A percentile compares a stretch with the other conserved stretches of the same genome.
These are phyloP conservation scores for Trissonchulus sp. DNA, from an alignment of 2,888 invertebrate species.

Conservation along the genomic window DNA sequence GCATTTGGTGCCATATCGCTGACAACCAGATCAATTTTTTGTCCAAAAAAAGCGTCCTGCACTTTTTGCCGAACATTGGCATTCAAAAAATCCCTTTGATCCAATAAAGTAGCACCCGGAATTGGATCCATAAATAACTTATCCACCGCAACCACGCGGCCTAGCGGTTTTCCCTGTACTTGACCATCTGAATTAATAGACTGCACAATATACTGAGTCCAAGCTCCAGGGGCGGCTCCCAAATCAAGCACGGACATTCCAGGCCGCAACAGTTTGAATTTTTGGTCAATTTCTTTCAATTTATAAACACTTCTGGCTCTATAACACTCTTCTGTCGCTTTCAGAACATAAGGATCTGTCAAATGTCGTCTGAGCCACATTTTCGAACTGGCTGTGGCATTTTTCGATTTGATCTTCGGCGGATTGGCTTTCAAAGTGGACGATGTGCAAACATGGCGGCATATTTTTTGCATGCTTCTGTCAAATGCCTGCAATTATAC, in stretches of 20 bases:
- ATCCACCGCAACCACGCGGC: slow-evolving; percentile 21
- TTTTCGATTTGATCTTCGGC: too few species aligned
- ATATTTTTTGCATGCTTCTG: too few species aligned
- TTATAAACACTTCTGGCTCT: slow-evolving; percentile 50
- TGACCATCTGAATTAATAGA: slow-evolving; percentile 24
- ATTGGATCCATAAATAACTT: not conserved
- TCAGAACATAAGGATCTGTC: slow-evolving; percentile 41
- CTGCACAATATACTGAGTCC: slow-evolving; percentile 46
- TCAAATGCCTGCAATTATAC: too few species aligned
- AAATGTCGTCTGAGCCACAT: slow-evolving; percentile 42
- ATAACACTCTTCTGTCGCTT: slow-evolving; percentile 43
- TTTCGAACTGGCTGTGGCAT: not conserved
- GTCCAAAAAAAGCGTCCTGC: slow-evolving; percentile 28
- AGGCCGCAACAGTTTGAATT: slow-evolving; percentile 31
- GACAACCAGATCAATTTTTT: slow-evolving; percentile 44
- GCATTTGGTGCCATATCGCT: slow-evolving; percentile 52
- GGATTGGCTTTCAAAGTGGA: too few species aligned
- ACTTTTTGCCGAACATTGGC: slow-evolving; percentile 6
- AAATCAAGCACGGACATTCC: slow-evolving; percentile 42
- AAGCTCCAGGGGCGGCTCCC: slow-evolving; percentile 49
- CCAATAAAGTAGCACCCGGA: slow-evolving; percentile 16
- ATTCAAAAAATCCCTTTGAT: slow-evolving; percentile 7
- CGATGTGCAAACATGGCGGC: too few species aligned
- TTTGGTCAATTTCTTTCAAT: slow-evolving; percentile 46
- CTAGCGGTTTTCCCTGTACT: not conserved